Evolutionary conservation across 2,113 vertebrate species (phyloP).

Genomic region (Chlamydotis undulata): DNA sequence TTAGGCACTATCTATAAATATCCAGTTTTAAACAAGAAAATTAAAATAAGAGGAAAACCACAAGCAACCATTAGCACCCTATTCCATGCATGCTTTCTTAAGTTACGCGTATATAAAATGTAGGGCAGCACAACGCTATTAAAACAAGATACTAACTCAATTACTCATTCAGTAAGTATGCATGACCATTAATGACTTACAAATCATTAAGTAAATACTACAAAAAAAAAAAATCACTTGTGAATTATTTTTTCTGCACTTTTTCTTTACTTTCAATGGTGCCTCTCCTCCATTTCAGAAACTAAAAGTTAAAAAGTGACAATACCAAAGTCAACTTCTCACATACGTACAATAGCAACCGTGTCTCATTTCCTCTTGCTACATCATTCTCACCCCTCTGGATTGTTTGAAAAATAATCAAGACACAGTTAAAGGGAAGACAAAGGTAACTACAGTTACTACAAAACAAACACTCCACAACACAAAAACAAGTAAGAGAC

Average conservation of each 20-base stretch:
- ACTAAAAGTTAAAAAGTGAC: not conserved
- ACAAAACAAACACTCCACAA: not conserved
- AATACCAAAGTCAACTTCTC: not conserved
- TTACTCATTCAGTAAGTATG: not conserved
- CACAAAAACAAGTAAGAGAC: not conserved
- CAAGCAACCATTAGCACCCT: not conserved
- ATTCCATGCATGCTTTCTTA: not conserved
- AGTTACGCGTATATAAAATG: not conserved
- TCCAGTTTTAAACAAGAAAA: not conserved
- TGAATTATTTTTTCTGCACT: not conserved
- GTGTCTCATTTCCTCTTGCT: not conserved
- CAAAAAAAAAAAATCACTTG: not conserved
- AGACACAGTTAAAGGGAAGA: not conserved
- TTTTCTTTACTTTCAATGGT: not conserved
- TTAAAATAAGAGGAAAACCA: not conserved
- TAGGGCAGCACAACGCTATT: not conserved
- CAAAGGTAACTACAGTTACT: not conserved
- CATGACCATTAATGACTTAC: not conserved
- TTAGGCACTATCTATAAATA: not conserved
- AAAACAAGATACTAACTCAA: not conserved
- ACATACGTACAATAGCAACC: not conserved
- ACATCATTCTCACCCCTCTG: not conserved
- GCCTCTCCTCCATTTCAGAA: not conserved
- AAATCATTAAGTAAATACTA: not conserved
- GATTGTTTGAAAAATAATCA: not conserved